A percentile compares a stretch with the other conserved stretches of the same genome.
These are phyloP conservation scores for Pseudolaguvia tuberculata DNA, from an alignment of 2,113 vertebrate genomes.

Conservation along the genomic window DNA sequence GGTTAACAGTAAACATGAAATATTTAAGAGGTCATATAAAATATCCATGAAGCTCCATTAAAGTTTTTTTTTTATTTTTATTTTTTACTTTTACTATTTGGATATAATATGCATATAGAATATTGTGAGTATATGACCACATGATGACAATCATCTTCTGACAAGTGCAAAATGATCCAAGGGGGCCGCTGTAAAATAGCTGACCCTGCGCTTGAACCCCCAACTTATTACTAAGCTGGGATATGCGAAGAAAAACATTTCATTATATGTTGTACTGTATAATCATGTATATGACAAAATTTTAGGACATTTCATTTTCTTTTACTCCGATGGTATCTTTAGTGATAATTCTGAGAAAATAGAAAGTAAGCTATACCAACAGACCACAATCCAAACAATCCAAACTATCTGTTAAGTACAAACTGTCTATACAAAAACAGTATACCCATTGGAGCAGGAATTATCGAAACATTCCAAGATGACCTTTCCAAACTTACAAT, in stretches of 20 bases:
- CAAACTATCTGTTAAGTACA: slow-evolving; percentile 25
- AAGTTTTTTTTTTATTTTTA: no score
- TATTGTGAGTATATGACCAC: background rate
- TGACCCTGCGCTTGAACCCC: no score
- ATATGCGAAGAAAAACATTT: no score
- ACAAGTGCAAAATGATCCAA: no score
- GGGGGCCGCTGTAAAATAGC: no score
- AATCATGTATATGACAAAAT: no score
- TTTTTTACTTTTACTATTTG: background rate
- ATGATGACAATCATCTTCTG: slow-evolving; percentile 8
- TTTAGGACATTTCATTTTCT: no score
- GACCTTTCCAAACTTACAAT: no score
- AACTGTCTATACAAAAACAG: background rate
- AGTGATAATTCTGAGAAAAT: background rate
- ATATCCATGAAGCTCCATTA: background rate
- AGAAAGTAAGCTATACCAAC: slow-evolving; percentile 8
- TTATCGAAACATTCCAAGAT: slow-evolving; percentile 1
- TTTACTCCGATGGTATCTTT: no score
- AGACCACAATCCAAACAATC: slow-evolving; percentile 35
- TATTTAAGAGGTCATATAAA: background rate
- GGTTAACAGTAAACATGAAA: background rate
- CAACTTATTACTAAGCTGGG: no score
- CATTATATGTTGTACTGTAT: no score
- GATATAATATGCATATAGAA: background rate
- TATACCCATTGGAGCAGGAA: slow-evolving; percentile 11